phyloP scores from a whole-genome alignment of 1,140 invertebrate genomes.

The Diploscapter pachys region DNA sequence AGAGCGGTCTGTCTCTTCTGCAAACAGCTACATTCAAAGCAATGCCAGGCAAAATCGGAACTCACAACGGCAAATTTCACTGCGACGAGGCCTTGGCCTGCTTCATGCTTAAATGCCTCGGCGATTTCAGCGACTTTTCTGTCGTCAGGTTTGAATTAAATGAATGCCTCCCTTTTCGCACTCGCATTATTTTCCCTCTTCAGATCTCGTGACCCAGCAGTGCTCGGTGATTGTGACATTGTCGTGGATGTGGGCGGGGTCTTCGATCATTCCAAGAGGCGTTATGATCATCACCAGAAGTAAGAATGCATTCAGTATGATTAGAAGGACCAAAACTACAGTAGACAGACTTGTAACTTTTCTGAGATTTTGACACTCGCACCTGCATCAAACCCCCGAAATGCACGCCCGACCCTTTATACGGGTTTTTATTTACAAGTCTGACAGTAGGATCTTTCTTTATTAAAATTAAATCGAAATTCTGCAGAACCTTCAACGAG shows the following conservation, averaged over 20 bases:
- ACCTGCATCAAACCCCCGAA: too few relatives aligned
- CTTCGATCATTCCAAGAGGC: slow-evolving; percentile 73
- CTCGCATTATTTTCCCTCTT: slow-evolving; percentile 6
- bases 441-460: too few relatives aligned
- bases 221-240: slow-evolving; percentile 81
- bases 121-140: slow-evolving; percentile 75
- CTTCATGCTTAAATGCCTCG: slow-evolving; percentile 79
- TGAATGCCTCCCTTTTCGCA: slow-evolving; percentile 8
- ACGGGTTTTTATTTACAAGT: slow-evolving; percentile 7
- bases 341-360: too few relatives aligned
- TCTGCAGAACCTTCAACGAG: slow-evolving; percentile 69
- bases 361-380: too few relatives aligned
- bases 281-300: slow-evolving; percentile 93
- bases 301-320: slow-evolving; percentile 44
- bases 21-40: too few relatives aligned
- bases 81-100: slow-evolving; percentile 93
- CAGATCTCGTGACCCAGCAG: slow-evolving; percentile 67
- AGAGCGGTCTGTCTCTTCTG: too few relatives aligned
- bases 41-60: slow-evolving; percentile 61
- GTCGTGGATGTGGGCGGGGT: slow-evolving; percentile 92
- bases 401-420: not conserved
- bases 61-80: slow-evolving; percentile 76
- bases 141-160: slow-evolving; percentile 69
- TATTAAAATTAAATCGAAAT: slow-evolving; percentile 21
- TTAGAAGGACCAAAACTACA: not conserved